Evolutionary conservation across 1,140 invertebrate genomes (phyloP), one percentile per base, ranked within the genome.

Genomic region (Drosophila tristis): DNA sequence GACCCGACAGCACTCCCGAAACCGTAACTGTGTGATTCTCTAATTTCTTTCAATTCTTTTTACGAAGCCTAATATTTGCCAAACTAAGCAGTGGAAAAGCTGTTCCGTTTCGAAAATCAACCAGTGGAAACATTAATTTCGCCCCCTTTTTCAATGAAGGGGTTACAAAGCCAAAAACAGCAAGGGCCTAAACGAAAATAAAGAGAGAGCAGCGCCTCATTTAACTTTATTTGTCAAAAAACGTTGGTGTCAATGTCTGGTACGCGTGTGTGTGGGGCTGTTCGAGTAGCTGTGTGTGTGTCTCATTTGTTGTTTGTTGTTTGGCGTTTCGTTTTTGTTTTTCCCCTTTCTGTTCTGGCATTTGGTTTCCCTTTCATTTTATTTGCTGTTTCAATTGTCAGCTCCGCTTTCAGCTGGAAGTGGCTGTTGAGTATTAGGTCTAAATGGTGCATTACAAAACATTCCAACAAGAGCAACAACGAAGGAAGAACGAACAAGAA

Each of bases 161-260:
- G 1, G 5, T 5, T 39, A 39, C 13, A 39, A 11, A 39, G 31
- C 31, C 31, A 35, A 35, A 11, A 35, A 35, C 20, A 31, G 11
- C 29, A 11, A 31, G 48, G 26, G 44, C 13, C 44, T 15, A 16
- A 4, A 44, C 13, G 26, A 67, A 31, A 56, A 45, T 15, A 31
- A 29, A 42, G n/a, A 11, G 23, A 44, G 61, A 48, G 57, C 56
- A 59, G 67, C 72, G 90, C 85, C 80, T 91, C 90, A 91, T 91
- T 80, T 90, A 91, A 90, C 91, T 91, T 91, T 80, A 90, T 91
- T 87, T 84, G 61, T 48, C 71, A 76, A 53, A 82, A 80, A 80
- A 78, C 20, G 26, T 47, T 58, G 65, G 72, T 62, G 70, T 90
- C 81, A 84, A 68, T 80, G 84, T 80, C 67, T 59, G 56, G 62